Conservation (phyloP, 2,797 vertebrate genomes). For the Argyrosomus regius region DNA sequence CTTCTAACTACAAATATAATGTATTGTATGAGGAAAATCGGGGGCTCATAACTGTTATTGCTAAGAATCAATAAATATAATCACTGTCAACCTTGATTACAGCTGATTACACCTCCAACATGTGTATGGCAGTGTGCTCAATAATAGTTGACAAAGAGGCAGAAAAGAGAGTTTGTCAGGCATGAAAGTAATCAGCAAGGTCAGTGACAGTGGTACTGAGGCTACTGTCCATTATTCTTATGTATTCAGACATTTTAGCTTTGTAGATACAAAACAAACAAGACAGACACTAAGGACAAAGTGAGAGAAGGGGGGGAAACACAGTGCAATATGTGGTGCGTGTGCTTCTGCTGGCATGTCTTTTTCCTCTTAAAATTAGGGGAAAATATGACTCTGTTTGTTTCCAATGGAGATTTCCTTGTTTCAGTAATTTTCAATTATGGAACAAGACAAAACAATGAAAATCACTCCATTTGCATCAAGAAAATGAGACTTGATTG, state of each 20-base stretch:
- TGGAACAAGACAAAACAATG: conserved; percentile 20
- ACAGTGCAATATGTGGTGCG: neutral
- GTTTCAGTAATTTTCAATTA: conserved; percentile 62
- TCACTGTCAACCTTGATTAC: conserved; percentile 27
- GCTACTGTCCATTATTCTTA: conserved; percentile 66
- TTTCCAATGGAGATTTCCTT: conserved; percentile 43
- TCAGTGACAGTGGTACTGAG: conserved; percentile 56
- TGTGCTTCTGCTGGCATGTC: conserved; percentile 5
- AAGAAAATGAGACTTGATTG: conserved; percentile 47
- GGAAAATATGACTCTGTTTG: conserved; percentile 38
- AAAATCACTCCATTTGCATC: conserved; percentile 45
- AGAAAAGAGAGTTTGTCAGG: conserved; percentile 56
- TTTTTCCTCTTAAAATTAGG: conserved; percentile 26
- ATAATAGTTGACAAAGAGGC: conserved; percentile 38
- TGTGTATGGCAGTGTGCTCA: conserved; percentile 25
- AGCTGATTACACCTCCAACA: conserved; percentile 31
- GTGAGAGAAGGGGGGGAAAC: neutral
- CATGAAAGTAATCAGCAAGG: conserved; percentile 72
- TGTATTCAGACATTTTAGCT: conserved; percentile 63
- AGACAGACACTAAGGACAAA: conserved; percentile 53
- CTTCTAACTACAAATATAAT: conserved; percentile 27
- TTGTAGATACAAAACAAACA: conserved; percentile 59
- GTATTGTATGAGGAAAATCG: conserved; percentile 14
- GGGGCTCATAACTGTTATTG: conserved; percentile 29
- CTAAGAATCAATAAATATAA: conserved; percentile 56